phyloP scores from a whole-genome alignment of 2,797 vertebrate species.

The Aplochiton taeniatus region DNA sequence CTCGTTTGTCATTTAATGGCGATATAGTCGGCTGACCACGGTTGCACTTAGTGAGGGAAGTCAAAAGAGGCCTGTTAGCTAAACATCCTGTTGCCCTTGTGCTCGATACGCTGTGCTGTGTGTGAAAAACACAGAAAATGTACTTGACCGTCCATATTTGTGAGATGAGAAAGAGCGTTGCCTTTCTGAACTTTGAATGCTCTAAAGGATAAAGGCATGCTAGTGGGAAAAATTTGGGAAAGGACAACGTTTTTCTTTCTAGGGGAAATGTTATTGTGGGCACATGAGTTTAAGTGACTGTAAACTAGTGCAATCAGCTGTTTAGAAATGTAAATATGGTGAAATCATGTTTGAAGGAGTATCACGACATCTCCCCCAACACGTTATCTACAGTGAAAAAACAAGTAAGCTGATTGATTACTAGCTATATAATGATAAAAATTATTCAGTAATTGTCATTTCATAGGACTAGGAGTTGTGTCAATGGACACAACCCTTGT shows the following conservation, averaged over 20 bases:
- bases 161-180: constrained; percentile 72
- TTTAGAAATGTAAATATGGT: too few relatives aligned
- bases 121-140: constrained; percentile 78
- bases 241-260: constrained; percentile 48
- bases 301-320: too few relatives aligned
- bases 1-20: constrained; percentile 14
- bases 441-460: too few relatives aligned
- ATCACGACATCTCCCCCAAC: too few relatives aligned
- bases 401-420: too few relatives aligned
- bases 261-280: constrained; percentile 54
- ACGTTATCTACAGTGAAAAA: too few relatives aligned
- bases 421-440: too few relatives aligned
- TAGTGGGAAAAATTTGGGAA: constrained; percentile 59
- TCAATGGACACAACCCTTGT: too few relatives aligned
- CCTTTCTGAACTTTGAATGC: constrained; percentile 76
- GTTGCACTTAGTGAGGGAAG: constrained; percentile 53
- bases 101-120: constrained; percentile 54
- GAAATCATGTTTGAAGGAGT: too few relatives aligned
- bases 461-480: too few relatives aligned
- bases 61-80: constrained; percentile 60
- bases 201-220: constrained; percentile 72
- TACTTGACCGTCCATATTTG: constrained; percentile 66
- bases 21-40: constrained; percentile 42
- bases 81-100: constrained; percentile 70
- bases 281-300: constrained; percentile 7